Evolutionary conservation across 2,113 vertebrate genomes (phyloP).

Genomic region (Illadopsis cleaveri): DNA sequence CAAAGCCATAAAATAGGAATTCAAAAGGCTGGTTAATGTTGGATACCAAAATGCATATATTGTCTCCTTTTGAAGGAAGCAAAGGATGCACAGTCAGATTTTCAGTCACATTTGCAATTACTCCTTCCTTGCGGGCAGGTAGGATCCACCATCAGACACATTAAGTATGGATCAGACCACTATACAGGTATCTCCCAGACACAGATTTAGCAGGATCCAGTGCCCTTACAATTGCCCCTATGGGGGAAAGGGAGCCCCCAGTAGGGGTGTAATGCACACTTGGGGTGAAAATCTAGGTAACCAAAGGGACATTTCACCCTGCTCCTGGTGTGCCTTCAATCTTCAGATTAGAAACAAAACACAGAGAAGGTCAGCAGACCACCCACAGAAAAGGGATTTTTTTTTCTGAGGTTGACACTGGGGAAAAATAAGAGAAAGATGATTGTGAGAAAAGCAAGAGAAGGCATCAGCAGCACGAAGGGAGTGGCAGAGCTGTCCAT

Average conservation of each 20-base stretch:
- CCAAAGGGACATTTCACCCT: not conserved
- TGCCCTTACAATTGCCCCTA: not conserved
- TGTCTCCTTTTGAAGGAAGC: not conserved
- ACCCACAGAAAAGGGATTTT: not conserved
- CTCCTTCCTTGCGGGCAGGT: not conserved
- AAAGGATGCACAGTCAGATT: not conserved
- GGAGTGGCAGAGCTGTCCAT: not conserved
- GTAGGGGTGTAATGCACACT: not conserved
- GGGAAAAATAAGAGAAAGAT: not conserved
- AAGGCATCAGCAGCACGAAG: not conserved
- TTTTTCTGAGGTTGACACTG: not conserved
- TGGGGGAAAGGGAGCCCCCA: accelerated
- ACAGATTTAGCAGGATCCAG: not conserved
- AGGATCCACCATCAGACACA: not conserved
- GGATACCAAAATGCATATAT: not conserved
- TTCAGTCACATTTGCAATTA: not conserved
- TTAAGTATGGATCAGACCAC: not conserved
- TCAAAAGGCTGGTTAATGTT: not conserved
- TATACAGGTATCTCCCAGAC: not conserved
- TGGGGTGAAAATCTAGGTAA: not conserved
- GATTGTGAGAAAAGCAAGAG: not conserved
- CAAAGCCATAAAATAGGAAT: not conserved
- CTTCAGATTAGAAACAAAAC: not conserved
- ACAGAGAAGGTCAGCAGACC: not conserved
- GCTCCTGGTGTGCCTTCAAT: not conserved